Evolutionary conservation across 2,113 vertebrate species (phyloP).

Genomic region (Prionailurus bengalensis): DNA sequence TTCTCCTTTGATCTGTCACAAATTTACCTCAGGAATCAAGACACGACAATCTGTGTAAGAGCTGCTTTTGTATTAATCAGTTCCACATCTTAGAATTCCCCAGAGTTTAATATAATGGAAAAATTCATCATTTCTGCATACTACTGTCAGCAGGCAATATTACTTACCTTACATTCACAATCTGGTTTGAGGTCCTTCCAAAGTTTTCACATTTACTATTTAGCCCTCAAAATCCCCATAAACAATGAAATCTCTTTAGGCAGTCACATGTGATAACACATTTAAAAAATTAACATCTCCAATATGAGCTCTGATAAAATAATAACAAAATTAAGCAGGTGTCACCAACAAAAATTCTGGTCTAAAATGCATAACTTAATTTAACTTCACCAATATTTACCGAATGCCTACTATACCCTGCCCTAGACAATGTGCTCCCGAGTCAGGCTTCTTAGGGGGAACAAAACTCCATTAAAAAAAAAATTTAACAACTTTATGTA

Average conservation of each 20-base stretch:
- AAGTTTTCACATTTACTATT: background rate
- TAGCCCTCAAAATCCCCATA: background rate
- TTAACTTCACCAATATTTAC: background rate
- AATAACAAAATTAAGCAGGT: background rate
- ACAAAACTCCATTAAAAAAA: conserved; percentile 18
- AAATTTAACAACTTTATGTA: background rate
- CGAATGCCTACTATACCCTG: background rate
- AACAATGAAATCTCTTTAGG: background rate
- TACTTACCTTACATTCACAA: background rate
- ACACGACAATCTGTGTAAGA: background rate
- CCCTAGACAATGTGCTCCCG: background rate
- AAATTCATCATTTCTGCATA: background rate
- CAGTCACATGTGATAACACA: background rate
- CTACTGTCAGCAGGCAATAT: conserved; percentile 5
- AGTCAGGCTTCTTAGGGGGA: background rate
- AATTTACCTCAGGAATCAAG: conserved; percentile 29
- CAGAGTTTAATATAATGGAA: conserved; percentile 49
- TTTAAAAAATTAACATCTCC: conserved; percentile 17
- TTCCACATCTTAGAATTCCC: conserved; percentile 10
- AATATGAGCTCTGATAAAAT: conserved; percentile 7
- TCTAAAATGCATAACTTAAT: background rate
- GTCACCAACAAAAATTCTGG: conserved; percentile 12
- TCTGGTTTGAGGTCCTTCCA: background rate
- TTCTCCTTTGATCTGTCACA: conserved; percentile 46
- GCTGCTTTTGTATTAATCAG: conserved; percentile 13